phyloP scores from a whole-genome alignment of 2,113 vertebrate genomes.

The Epinephelus fuscoguttatus region DNA sequence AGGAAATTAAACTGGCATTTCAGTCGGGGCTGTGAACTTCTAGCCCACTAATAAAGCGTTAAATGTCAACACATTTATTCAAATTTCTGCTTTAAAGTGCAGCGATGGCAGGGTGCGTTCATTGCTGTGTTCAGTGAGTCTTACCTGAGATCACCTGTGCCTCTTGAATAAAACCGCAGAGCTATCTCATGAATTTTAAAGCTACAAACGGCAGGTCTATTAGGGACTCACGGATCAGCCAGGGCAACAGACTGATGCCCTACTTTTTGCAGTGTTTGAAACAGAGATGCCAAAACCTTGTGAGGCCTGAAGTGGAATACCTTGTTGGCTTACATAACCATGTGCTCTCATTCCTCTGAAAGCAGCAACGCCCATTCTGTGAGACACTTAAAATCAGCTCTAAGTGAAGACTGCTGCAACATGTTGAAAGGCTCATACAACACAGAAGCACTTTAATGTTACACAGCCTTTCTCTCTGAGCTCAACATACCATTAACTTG shows the following conservation, averaged over 20 bases:
- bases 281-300: constrained; percentile 32
- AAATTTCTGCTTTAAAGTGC: neutral
- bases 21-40: neutral
- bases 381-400: neutral
- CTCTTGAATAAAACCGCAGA: constrained; percentile 10
- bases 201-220: constrained; percentile 8
- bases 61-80: neutral
- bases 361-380: constrained; percentile 1
- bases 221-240: constrained; percentile 38
- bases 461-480: neutral
- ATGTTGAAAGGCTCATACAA: neutral
- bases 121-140: neutral
- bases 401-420: neutral
- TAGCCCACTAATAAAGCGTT: neutral
- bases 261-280: constrained; percentile 37
- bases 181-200: constrained; percentile 45
- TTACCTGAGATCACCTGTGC: constrained; percentile 32
- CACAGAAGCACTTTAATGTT: neutral
- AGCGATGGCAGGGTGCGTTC: neutral
- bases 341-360: constrained; percentile 1
- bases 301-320: constrained; percentile 9
- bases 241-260: constrained; percentile 26
- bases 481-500: neutral
- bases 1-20: neutral
- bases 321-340: neutral